Conservation (phyloP, 2,888 invertebrate species). For the Branchellion lobata region DNA sequence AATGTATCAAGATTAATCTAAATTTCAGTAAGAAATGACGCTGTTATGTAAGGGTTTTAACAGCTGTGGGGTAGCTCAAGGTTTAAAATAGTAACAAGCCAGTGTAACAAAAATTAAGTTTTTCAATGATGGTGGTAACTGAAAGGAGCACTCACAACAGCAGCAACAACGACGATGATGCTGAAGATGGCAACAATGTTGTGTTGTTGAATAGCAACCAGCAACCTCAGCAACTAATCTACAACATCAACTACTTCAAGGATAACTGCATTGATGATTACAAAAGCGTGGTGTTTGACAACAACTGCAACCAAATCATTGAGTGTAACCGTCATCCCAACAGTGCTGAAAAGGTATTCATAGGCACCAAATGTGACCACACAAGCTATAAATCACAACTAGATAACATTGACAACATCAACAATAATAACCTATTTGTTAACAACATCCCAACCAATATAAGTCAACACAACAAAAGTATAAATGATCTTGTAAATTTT, state of each 20-base stretch:
- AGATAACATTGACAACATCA: background rate
- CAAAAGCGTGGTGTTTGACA: background rate
- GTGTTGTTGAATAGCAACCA: background rate
- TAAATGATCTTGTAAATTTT: background rate
- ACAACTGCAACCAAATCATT: background rate
- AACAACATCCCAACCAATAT: background rate
- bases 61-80: background rate
- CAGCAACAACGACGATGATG: background rate
- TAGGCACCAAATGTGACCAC: background rate
- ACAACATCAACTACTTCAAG: constrained; percentile 15
- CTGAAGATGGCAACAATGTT: background rate
- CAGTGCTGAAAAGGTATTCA: background rate
- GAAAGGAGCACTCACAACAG: background rate
- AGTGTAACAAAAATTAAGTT: background rate
- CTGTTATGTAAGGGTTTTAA: too few relatives aligned
- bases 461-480: background rate
- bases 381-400: background rate
- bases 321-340: too few relatives aligned
- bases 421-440: background rate
- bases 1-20: too few relatives aligned
- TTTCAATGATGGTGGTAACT: background rate
- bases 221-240: background rate
- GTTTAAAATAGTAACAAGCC: background rate
- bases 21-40: too few relatives aligned
- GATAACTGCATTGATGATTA: background rate